Conservation (phyloP, 2,113 vertebrate species). For the Bombycilla garrulus region DNA sequence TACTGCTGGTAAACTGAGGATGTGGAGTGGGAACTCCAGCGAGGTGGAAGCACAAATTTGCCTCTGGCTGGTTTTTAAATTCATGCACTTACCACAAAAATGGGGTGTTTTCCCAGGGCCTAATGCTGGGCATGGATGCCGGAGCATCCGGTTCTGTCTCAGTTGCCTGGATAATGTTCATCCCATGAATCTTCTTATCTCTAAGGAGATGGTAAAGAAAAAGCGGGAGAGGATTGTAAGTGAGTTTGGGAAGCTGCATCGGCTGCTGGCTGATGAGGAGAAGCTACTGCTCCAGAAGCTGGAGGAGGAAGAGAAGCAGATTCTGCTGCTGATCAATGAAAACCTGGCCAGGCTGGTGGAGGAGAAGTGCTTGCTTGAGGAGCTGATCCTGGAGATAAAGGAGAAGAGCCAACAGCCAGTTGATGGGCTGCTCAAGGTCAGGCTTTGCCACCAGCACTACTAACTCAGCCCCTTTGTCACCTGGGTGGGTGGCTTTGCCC, state of each 20-base stretch:
- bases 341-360: constrained; percentile 15
- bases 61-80: not conserved
- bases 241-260: constrained; percentile 49
- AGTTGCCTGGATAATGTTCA: not conserved
- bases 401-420: constrained; percentile 18
- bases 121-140: rapidly evolving
- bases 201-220: constrained; percentile 39
- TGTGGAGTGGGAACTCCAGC: rapidly evolving
- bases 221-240: constrained; percentile 39
- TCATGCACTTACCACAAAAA: not conserved
- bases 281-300: constrained; percentile 51
- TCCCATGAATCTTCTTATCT: not conserved
- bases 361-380: constrained; percentile 25
- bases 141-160: rapidly evolving
- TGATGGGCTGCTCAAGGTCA: constrained; percentile 38
- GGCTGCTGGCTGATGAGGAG: constrained; percentile 41
- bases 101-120: not conserved
- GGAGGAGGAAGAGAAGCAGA: constrained; percentile 50
- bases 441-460: not conserved
- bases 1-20: not conserved
- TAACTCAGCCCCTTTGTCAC: not conserved
- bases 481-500: not conserved
- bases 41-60: not conserved
- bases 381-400: constrained; percentile 44
- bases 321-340: constrained; percentile 43